Evolutionary conservation across 2,113 vertebrate species (phyloP), one percentile per base, ranked within the genome.

Genomic region (Orycteropus afer): DNA sequence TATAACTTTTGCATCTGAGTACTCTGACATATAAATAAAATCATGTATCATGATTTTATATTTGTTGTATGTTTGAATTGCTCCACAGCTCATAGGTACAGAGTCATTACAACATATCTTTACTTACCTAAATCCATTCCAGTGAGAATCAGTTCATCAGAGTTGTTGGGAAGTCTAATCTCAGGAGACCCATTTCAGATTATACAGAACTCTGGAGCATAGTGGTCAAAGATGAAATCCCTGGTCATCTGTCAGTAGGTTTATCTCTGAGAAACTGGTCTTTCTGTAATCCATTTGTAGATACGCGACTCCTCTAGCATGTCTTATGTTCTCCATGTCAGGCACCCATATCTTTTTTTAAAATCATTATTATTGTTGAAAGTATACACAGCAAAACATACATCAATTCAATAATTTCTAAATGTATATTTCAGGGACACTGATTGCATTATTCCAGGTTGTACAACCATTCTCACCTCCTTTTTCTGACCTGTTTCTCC

Each of bases 101-200:
- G 22, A 95, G 55, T 73, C 27, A 86, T 65, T 22, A 22, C 49
- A 51, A 13, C 42, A 37, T 61, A 27, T n/a, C 42, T 80, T 27
- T 76, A 23, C 84, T 93, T 76, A 88, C 85, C 49, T 49, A 73
- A 32, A 82, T 83, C 42, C 23, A 17, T 97, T 85, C 83, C 65
- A 63, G 0, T 71, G 32, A 88, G 86, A 77, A 49, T 59, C 22
- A 61, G 34, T 86, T 69, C 59, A 80, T 84, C 55, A 34, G 29
- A 18, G n/a, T 76, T 84, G n/a, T 71, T 88, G 67, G 65, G 57
- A 86, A 69, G 40, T 59, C 20, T 37, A 37, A 59, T 82, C 89
- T 67, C 51, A 29, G 77, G 57, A 69, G 45, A 85, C 18, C 25
- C 57, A 29, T 49, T 42, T 77, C 45, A 22, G 42, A 45, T 93